Evolutionary conservation across 2,888 invertebrate genomes (phyloP), one percentile per base, ranked within the genome.

Genomic region (Scaptomyza caliginosa): DNA sequence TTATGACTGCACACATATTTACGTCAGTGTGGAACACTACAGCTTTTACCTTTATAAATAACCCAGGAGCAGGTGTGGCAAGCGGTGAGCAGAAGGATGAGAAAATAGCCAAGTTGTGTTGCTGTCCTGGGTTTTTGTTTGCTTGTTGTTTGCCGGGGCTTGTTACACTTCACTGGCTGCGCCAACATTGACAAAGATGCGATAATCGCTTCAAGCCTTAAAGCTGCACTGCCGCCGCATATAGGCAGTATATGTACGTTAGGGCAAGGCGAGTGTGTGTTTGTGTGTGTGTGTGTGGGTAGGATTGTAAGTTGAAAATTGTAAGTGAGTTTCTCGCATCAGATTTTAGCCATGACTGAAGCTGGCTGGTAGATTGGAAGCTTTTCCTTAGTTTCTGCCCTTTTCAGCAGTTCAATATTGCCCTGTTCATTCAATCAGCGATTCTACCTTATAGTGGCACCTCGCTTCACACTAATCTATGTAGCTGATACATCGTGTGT

Each of bases 161-260:
- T 46, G 60, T 42, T 72, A 62, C 81, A 77, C 81, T 76, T 77
- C 73, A 76, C 65, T 80, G 58, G 59, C 62, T 74, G 57, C 70
- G 65, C 59, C 75, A 76, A 78, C 78, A 67, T 60, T 75, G 81
- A 82, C 86, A 87, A 86, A 87, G 86, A 86, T 73, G 84, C 88
- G 84, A 88, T 83, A 86, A 83, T 83, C 82, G 86, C 77, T 86
- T 88, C 80, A 73, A 60, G 67, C 55, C 67, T 66, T 79, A 86
- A 86, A 74, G 86, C 67, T 71, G 11, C 72, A 49, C 34, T 67
- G 71, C 66, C 38, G 51, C 45, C 52, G 36, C 52, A 55, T 74
- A 26, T 52, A 50, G 68, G 51, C 30, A 30, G 46, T 43, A 19
- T 10, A 19, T n/a, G 19, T 19, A 1, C 4, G 10, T n/a, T n/a